A percentile compares a stretch with the other conserved stretches of the same genome.
Evolutionary conservation across 2,888 invertebrate species (phyloP).

Genomic region (Cordilura impudica): DNA sequence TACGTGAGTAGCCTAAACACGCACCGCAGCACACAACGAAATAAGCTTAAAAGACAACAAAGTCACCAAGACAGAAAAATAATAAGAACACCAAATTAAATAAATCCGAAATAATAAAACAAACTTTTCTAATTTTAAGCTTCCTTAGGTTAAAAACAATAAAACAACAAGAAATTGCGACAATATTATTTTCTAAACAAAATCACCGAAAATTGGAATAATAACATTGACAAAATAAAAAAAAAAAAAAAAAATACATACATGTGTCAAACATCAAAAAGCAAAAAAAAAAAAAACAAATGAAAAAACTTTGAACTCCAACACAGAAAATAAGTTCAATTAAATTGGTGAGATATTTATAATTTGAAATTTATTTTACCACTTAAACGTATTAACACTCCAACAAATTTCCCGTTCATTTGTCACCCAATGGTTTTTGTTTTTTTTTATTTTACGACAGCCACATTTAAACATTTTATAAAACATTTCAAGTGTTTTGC

Average conservation of each 20-base stretch:
- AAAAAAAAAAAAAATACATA: too few relatives aligned
- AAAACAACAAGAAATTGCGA: conserved; percentile 10
- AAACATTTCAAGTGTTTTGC: conserved; percentile 24
- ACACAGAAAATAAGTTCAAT: too few relatives aligned
- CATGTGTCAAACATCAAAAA: conserved; percentile 54
- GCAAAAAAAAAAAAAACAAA: too few relatives aligned
- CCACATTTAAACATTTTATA: neutral
- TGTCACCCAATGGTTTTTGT: conserved; percentile 30
- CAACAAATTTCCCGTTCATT: conserved; percentile 26
- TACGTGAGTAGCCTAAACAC: neutral
- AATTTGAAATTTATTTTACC: conserved; percentile 15
- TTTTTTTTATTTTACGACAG: neutral
- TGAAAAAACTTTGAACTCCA: too few relatives aligned
- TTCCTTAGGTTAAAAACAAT: conserved; percentile 21
- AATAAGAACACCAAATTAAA: neutral
- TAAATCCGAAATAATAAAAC: neutral
- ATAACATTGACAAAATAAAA: neutral
- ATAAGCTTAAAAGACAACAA: neutral
- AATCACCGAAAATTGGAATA: neutral
- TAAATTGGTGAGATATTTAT: too few relatives aligned
- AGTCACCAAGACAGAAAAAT: neutral
- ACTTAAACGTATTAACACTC: neutral
- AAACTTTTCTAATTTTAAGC: neutral
- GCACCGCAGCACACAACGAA: neutral
- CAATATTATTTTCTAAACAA: conserved; percentile 8